Evolutionary conservation across 2,113 vertebrate species (phyloP), one percentile per base, ranked within the genome.

Genomic region (Oncorhynchus tshawytscha): DNA sequence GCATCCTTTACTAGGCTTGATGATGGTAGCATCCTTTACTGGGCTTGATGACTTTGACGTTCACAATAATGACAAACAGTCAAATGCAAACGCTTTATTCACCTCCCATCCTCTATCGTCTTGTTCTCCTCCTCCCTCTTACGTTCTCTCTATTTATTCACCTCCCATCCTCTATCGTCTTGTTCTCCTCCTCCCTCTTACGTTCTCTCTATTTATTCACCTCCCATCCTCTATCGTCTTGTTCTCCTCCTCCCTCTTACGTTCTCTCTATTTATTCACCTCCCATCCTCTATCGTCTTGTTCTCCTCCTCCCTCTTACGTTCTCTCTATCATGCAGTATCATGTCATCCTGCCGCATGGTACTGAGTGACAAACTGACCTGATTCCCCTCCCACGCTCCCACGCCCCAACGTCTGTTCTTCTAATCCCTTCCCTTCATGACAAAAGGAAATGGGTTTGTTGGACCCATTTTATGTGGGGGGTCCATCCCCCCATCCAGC

Each of bases 351-450:
- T 76, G 31, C 71, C 54, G 62, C 54, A 1, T 51, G 2, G 51
- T 13, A 48, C 73, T 70, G 12, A 51, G 49, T 51, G 68, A 81
- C 54, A 77, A 67, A 81, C 65, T 67, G 65, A 81, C 80, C 76
- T 74, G 73, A 67, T 85, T 82, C 51, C 51, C 27, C 54, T 73
- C 39, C 49, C 39, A 13, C 68, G 48, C 81, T 71, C 34, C 49
- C 34, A 13, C 68, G 48, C 81, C 71, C 79, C 81, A 77, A 80
- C 82, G 62, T 45, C 27, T 34, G 27, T 68, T 48, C 0, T 1
- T 72, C 73, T 85, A 86, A 88, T 86, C 81, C 84, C 34, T 34
- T 34, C 34, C 70, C 69, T 77, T 73, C 12, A 73, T 83, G 77
- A 71, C 60, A 69, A 51, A 69, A 34, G 73, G 51, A 67, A 71